These are phyloP conservation scores for Karalla daura DNA, from an alignment of 2,797 vertebrate genomes.

Conservation along the genomic window DNA sequence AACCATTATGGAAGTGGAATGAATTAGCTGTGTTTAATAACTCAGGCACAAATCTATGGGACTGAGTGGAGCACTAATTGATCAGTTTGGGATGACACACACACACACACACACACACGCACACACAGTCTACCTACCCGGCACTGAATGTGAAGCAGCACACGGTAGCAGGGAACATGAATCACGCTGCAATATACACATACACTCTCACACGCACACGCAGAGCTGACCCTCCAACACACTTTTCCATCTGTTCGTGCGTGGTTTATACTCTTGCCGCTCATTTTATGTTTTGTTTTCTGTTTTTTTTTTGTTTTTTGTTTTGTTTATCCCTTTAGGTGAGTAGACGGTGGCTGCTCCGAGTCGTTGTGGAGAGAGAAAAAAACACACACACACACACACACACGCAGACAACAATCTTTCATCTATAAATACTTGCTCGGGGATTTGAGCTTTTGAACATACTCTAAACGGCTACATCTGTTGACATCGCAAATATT, in stretches of 20 bases:
- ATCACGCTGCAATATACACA: slow-evolving; percentile 54
- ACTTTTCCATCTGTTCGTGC: slow-evolving; percentile 73
- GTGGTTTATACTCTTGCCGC: slow-evolving; percentile 28
- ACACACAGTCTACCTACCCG: slow-evolving; percentile 28
- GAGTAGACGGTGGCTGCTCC: slow-evolving; percentile 53
- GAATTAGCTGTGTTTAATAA: slow-evolving; percentile 98
- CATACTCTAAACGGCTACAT: slow-evolving; percentile 62
- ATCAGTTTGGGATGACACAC: slow-evolving; percentile 68
- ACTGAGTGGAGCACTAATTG: slow-evolving; percentile 95
- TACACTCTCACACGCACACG: slow-evolving; percentile 20
- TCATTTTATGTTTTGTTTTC: slow-evolving; percentile 42
- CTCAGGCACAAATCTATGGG: slow-evolving; percentile 95
- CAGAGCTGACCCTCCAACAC: slow-evolving; percentile 48
- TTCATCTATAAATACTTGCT: slow-evolving; percentile 75
- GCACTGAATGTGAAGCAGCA: slow-evolving; percentile 44
- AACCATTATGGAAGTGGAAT: slow-evolving; percentile 95
- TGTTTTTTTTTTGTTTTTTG: slow-evolving; percentile 46
- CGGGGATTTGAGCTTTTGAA: slow-evolving; percentile 70
- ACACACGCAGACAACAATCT: too few relatives aligned
- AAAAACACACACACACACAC: too few relatives aligned
- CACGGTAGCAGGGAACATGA: slow-evolving; percentile 53
- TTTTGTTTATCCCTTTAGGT: slow-evolving; percentile 60
- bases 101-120: slow-evolving; percentile 20
- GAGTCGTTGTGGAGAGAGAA: slow-evolving; percentile 45
- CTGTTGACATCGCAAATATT: slow-evolving; percentile 66